A percentile compares a stretch with the other conserved stretches of the same genome.
Conservation (phyloP, 2,888 invertebrate species). For the Coecobrya sp. region DNA sequence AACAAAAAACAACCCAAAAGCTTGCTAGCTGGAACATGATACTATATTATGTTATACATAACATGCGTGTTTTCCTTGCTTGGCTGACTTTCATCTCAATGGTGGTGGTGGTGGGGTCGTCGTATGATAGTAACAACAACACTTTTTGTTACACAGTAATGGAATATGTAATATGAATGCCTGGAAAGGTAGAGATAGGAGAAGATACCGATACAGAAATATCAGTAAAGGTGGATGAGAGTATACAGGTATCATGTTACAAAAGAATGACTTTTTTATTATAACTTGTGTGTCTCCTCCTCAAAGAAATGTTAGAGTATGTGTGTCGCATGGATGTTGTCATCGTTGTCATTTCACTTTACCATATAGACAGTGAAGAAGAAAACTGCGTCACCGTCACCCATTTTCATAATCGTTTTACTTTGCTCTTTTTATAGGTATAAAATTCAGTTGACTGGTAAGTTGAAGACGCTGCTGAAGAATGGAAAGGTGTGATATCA, state of each 20-base stretch:
- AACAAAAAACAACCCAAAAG: neutral
- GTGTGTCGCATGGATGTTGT: constrained; percentile 36
- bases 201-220: neutral
- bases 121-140: too few species aligned
- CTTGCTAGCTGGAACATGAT: neutral
- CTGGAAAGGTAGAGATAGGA: neutral
- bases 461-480: neutral
- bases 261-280: constrained; percentile 26
- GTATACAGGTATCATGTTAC: constrained; percentile 1
- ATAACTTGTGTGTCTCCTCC: constrained; percentile 14
- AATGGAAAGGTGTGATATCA: constrained; percentile 36
- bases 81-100: too few species aligned
- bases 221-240: neutral
- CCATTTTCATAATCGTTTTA: neutral
- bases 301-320: constrained; percentile 1
- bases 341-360: constrained; percentile 43
- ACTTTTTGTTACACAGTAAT: too few species aligned
- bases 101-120: too few species aligned
- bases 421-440: neutral
- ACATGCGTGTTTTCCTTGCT: too few species aligned
- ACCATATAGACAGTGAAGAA: neutral
- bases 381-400: neutral
- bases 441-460: constrained; percentile 19
- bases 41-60: neutral
- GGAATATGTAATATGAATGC: neutral